Evolutionary conservation across 2,888 invertebrate species (phyloP).

Genomic region (Phortica magna): DNA sequence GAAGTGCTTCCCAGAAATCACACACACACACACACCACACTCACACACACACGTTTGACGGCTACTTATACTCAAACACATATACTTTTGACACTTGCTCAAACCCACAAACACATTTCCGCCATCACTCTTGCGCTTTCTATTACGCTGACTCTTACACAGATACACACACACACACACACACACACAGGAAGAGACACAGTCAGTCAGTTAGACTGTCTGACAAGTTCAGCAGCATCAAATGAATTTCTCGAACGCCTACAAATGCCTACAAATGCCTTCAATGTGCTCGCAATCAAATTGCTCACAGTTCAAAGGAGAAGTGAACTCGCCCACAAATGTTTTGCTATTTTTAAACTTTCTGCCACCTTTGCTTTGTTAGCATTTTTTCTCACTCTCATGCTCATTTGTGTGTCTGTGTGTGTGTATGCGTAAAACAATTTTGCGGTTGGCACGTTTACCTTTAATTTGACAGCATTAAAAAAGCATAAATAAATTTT

Average conservation of each 20-base stretch:
- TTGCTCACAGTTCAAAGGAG: background rate
- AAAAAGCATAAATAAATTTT: constrained; percentile 27
- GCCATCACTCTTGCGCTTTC: too few relatives aligned
- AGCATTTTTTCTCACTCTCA: background rate
- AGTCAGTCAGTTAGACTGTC: constrained; percentile 37
- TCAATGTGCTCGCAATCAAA: background rate
- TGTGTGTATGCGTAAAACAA: background rate
- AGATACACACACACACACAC: too few relatives aligned
- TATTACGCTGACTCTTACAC: too few relatives aligned
- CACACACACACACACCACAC: background rate
- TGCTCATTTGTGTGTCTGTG: constrained; percentile 35
- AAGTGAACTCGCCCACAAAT: constrained; percentile 32
- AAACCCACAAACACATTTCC: too few relatives aligned
- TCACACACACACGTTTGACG: background rate
- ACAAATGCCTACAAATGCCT: background rate
- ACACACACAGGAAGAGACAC: too few relatives aligned
- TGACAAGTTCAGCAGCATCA: constrained; percentile 67
- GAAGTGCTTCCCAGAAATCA: background rate
- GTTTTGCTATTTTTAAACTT: constrained; percentile 26
- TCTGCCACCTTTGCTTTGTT: background rate
- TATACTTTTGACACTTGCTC: too few relatives aligned
- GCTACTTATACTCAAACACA: background rate
- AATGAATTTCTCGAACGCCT: constrained; percentile 47
- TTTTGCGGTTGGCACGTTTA: constrained; percentile 60
- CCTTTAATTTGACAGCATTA: constrained; percentile 67